phyloP scores from a whole-genome alignment of 2,888 invertebrate species.

The Tipula vernalis region DNA sequence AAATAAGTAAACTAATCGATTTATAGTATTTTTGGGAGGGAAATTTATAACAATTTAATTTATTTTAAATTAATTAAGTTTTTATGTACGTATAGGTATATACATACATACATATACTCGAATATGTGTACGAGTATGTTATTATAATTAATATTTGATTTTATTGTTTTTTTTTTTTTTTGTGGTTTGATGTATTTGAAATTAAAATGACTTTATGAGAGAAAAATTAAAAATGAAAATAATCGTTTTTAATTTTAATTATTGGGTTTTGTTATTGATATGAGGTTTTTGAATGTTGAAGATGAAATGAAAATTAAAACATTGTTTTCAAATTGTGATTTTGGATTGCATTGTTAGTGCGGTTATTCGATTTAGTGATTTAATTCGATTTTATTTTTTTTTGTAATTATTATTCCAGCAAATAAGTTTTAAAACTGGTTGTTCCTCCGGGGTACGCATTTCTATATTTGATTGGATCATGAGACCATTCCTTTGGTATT shows the following conservation, averaged over 20 bases:
- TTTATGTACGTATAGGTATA: neutral
- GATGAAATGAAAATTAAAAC: neutral
- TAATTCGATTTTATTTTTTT: no score
- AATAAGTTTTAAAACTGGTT: no score
- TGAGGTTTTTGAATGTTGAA: neutral
- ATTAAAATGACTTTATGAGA: neutral
- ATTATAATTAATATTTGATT: neutral
- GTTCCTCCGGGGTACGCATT: no score
- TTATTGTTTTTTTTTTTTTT: neutral
- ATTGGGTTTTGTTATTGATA: neutral
- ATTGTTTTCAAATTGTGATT: no score
- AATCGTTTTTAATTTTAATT: neutral
- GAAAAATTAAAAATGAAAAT: neutral
- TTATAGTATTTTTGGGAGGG: neutral
- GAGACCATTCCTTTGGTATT: no score
- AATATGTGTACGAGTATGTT: neutral
- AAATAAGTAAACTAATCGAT: neutral
- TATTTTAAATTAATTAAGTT: neutral
- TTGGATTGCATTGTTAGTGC: no score
- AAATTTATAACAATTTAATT: neutral
- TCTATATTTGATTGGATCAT: no score
- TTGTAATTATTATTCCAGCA: no score
- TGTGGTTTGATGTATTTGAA: neutral
- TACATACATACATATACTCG: neutral
- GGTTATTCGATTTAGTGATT: no score